Percentiles rank a stretch among this genome's conserved stretches.
phyloP scores from a whole-genome alignment of 2,113 vertebrate species.

The Jaculus jaculus region DNA sequence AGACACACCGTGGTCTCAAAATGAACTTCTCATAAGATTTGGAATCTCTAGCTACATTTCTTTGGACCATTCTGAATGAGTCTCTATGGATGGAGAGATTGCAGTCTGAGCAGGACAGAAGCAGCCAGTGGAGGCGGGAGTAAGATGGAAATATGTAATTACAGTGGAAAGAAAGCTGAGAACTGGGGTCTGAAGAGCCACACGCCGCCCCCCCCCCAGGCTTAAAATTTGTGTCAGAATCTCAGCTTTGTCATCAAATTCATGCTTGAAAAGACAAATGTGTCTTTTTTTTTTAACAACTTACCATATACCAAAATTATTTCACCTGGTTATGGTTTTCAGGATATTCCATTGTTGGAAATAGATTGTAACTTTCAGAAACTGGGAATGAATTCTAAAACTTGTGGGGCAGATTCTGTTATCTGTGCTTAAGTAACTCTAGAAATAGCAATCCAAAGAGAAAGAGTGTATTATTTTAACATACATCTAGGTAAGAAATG shows the following conservation, averaged over 20 bases:
- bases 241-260: constrained; percentile 23
- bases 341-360: not conserved
- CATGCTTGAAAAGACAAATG: not conserved
- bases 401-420: not conserved
- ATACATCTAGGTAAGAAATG: not conserved
- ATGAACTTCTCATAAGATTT: constrained; percentile 12
- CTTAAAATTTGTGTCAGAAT: constrained; percentile 4
- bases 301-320: not conserved
- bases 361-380: constrained; percentile 13
- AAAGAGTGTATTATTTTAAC: not conserved
- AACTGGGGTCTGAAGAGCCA: not conserved
- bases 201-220: not conserved
- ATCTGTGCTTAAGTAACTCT: not conserved
- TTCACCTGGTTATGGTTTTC: not conserved
- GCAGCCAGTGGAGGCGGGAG: not conserved
- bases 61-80: not conserved
- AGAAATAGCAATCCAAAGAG: not conserved
- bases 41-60: not conserved
- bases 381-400: not conserved
- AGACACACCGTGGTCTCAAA: not conserved
- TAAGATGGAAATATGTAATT: not conserved
- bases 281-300: not conserved
- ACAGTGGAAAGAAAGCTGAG: not conserved
- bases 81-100: not conserved
- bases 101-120: not conserved